Evolutionary conservation across 2,888 invertebrate genomes (phyloP).

Genomic region (Perithous albicinctus): DNA sequence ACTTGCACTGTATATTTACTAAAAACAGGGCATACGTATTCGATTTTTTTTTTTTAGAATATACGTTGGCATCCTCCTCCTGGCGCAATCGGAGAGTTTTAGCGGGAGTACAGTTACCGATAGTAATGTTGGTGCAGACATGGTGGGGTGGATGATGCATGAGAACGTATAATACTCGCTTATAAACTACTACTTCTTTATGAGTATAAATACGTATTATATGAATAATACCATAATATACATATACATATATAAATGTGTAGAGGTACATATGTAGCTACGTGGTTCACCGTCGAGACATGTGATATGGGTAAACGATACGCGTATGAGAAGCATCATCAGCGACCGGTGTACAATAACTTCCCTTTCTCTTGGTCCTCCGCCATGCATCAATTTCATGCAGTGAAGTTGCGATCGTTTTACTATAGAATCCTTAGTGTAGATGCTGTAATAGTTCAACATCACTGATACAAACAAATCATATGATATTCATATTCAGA

Average conservation of each 20-base stretch:
- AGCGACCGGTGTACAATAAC: constrained; percentile 54
- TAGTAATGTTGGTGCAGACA: neutral
- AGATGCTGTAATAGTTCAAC: neutral
- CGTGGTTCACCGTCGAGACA: constrained; percentile 42
- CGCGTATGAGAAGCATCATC: constrained; percentile 59
- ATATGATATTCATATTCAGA: neutral
- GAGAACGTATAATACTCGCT: constrained; percentile 6
- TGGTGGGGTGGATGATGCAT: neutral
- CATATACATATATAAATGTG: neutral
- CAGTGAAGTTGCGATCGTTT: constrained; percentile 9
- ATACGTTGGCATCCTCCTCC: neutral
- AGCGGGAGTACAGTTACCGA: constrained; percentile 10
- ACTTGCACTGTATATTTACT: neutral
- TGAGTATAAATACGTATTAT: neutral
- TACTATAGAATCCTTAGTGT: neutral
- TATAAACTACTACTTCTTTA: neutral
- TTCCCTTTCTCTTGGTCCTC: constrained; percentile 25
- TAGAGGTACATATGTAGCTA: constrained; percentile 8
- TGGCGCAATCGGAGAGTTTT: neutral
- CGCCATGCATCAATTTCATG: constrained; percentile 16
- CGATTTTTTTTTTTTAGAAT: neutral
- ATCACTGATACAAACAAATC: neutral
- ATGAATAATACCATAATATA: neutral
- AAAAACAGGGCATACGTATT: neutral
- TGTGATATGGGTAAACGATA: constrained; percentile 59